A percentile compares a stretch with the other conserved stretches of the same genome.
Evolutionary conservation across 2,888 invertebrate genomes (phyloP).

Genomic region (Thymelicus acteon): DNA sequence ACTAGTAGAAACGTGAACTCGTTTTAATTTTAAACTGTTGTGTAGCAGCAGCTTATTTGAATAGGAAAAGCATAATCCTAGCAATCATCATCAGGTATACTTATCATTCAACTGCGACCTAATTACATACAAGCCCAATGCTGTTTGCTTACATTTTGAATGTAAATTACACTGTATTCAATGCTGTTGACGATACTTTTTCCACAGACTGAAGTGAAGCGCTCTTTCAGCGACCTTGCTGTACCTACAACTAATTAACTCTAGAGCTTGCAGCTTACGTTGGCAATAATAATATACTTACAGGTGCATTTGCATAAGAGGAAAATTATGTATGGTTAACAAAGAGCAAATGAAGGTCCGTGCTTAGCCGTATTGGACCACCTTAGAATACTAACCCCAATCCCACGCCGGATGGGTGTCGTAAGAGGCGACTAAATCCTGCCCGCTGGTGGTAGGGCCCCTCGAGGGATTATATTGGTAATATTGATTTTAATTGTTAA

Average conservation of each 20-base stretch:
- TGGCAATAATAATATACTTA: not conserved
- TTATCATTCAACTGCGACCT: not conserved
- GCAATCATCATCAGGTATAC: not conserved
- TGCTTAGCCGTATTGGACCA: too few relatives aligned
- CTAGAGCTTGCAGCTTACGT: too few relatives aligned
- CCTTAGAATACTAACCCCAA: too few relatives aligned
- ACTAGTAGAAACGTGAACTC: too few relatives aligned
- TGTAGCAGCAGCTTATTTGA: not conserved
- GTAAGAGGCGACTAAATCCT: too few relatives aligned
- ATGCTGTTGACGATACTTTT: not conserved
- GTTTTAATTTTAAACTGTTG: too few relatives aligned
- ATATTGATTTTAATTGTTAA: too few relatives aligned
- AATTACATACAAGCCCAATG: not conserved
- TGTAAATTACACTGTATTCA: constrained; percentile 5
- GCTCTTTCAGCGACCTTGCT: not conserved
- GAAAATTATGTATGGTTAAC: too few relatives aligned
- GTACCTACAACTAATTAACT: not conserved
- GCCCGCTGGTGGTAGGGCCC: too few relatives aligned
- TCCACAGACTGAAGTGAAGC: not conserved
- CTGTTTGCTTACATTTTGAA: not conserved
- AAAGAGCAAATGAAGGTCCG: too few relatives aligned
- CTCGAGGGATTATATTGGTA: too few relatives aligned
- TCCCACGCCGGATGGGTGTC: too few relatives aligned
- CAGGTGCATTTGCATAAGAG: not conserved
- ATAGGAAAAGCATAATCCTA: not conserved